Evolutionary conservation across 1,140 invertebrate genomes (phyloP).

Genomic region (Triops longicaudatus): DNA sequence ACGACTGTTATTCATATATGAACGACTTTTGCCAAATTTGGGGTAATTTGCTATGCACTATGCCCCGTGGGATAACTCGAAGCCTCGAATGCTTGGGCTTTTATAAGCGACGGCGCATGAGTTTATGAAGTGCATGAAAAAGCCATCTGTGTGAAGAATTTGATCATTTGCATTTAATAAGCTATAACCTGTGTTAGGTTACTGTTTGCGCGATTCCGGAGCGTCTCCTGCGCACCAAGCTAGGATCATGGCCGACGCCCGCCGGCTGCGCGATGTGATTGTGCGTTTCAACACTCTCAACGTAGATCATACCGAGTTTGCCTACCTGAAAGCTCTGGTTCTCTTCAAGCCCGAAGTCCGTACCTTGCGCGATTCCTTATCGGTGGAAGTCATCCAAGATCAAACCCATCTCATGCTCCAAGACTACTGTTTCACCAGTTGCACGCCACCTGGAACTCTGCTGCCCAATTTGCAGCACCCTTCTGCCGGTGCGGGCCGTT

Average conservation of each 20-base stretch:
- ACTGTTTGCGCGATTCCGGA: constrained; percentile 38
- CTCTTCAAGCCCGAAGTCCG: constrained; percentile 67
- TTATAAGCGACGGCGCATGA: too few species aligned
- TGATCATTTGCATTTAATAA: too few species aligned
- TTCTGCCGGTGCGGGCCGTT: constrained; percentile 41
- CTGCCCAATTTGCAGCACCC: constrained; percentile 27
- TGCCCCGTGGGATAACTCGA: too few species aligned
- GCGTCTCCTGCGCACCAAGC: constrained; percentile 39
- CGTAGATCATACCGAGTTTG: constrained; percentile 72
- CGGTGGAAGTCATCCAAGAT: constrained; percentile 63
- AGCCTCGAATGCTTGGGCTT: too few species aligned
- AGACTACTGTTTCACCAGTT: constrained; percentile 45
- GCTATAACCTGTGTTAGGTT: too few species aligned
- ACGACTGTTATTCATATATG: too few species aligned
- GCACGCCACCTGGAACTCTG: neutral
- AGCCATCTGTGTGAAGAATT: too few species aligned
- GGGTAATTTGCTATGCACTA: too few species aligned
- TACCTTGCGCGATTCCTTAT: constrained; percentile 50
- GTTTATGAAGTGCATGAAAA: too few species aligned
- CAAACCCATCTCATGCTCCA: constrained; percentile 65
- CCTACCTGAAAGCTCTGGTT: constrained; percentile 69
- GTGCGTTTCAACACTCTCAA: constrained; percentile 53
- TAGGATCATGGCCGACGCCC: constrained; percentile 44
- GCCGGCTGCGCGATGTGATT: constrained; percentile 52
- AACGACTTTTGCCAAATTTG: too few species aligned